A percentile compares a stretch with the other conserved stretches of the same genome.
Evolutionary conservation across 2,797 vertebrate species (phyloP).

Genomic region (Arremon brunneinucha): DNA sequence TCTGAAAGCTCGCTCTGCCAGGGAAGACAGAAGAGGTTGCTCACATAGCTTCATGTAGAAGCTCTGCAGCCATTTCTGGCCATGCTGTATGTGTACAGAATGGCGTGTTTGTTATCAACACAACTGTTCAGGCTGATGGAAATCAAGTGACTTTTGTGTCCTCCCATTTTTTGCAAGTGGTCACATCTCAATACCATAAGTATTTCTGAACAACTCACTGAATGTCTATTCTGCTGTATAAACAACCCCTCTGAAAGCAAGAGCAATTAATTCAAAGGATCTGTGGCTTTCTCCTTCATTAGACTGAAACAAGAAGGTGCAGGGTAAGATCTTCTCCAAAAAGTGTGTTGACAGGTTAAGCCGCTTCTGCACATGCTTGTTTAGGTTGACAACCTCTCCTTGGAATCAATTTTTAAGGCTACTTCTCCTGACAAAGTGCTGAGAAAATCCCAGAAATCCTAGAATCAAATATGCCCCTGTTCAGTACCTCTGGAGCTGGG

Average conservation of each 20-base stretch:
- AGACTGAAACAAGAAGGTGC: not conserved
- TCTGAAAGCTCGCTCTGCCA: not conserved
- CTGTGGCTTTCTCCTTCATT: not conserved
- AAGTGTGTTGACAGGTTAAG: not conserved
- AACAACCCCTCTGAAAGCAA: not conserved
- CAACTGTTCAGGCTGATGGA: not conserved
- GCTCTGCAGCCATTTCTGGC: not conserved
- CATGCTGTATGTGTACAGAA: not conserved
- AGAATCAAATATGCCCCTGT: not conserved
- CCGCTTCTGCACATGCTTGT: not conserved
- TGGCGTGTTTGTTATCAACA: not conserved
- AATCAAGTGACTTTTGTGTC: not conserved
- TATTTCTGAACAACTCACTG: not conserved
- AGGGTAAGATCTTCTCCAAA: not conserved
- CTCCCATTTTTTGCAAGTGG: not conserved
- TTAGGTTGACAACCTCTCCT: not conserved
- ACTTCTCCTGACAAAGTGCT: not conserved
- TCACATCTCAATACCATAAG: not conserved
- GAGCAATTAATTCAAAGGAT: not conserved
- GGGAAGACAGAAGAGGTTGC: not conserved
- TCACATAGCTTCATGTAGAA: not conserved
- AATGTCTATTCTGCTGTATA: not conserved
- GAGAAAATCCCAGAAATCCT: not conserved
- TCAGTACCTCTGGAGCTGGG: accelerated
- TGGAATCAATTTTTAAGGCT: not conserved